Evolutionary conservation across 2,797 vertebrate species (phyloP).

Genomic region (Cyclopterus lumpus): DNA sequence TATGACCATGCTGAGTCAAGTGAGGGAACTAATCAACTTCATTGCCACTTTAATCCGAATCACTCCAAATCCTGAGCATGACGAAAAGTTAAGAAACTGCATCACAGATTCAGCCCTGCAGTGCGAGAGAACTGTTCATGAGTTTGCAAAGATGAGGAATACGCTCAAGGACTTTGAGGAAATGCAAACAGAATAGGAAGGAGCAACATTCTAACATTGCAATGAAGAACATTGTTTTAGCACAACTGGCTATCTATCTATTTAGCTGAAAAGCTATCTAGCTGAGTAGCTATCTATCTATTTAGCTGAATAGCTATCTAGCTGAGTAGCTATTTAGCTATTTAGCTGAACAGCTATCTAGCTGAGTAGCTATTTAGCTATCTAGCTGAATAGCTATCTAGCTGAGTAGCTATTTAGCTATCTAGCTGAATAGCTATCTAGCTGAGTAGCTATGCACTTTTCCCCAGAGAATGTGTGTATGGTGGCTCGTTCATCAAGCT

Average conservation of each 20-base stretch:
- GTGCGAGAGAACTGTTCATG: not conserved
- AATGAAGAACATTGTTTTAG: not conserved
- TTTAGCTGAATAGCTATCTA: not conserved
- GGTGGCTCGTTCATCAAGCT: not conserved
- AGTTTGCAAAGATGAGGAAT: not conserved
- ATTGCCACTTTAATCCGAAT: not conserved
- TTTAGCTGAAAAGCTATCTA: not conserved
- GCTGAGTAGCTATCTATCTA: not conserved
- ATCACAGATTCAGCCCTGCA: not conserved
- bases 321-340: not conserved
- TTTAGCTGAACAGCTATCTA: not conserved
- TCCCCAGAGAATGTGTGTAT: not conserved
- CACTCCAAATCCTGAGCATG: not conserved
- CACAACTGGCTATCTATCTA: not conserved
- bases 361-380: not conserved
- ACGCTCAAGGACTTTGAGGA: rapidly evolving
- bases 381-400: too few relatives aligned
- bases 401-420: not conserved
- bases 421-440: not conserved
- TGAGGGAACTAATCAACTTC: not conserved
- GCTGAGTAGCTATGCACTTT: not conserved
- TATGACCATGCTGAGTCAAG: not conserved
- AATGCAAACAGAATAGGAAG: not conserved
- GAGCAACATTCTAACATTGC: not conserved
- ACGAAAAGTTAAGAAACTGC: not conserved